Base-by-base conservation (phyloP, 2,797 vertebrate genomes). In the Aplochiton taeniatus region DNA sequence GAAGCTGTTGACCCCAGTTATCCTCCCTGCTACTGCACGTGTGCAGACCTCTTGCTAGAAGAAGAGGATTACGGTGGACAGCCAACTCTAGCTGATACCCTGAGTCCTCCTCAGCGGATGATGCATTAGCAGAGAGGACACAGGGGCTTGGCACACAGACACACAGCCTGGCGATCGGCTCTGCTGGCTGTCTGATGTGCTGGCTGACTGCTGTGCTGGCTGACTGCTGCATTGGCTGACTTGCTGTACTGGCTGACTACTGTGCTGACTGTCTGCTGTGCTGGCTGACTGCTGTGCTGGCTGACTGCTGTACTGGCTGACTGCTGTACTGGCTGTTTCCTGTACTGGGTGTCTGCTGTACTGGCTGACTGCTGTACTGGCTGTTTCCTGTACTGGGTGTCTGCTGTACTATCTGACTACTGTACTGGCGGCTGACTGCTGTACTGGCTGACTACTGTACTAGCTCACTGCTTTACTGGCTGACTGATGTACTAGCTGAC, bases 81-180 rank as follows among this genome's bases (percentile, higher is more conserved):
- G 84, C 66, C 76, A 48, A 79, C 73, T 61, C 74, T 12, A 72
- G 80, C 83, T 59, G 69, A 77, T 73, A 48, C 76, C 78, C 72
- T 56, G 12, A 60, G 77, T 78, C 65, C 72, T 80, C 73, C 69
- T 79, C 77, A 73, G 80, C 74, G 80, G 78, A 56, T 81, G 78
- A 85, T 83, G 85, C 82, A 83, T 85, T 74, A 82, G 77, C 41
- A 68, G 72, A 81, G 79, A 77, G 74, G 83, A 88, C 83, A 87
- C 58, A 81, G 80, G 75, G 72, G 74, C 53, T 83, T 86, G 84
- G 87, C 87, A 87, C 74, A 60, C 60, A 63, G 63, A 60, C 9
- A 17, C 16, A 62, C 68, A 72, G 16, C 64, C 11, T 47, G 44
- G 17, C 54, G 3, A n/a, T 13, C 52, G 6, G 52, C 52, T 53